These are phyloP conservation scores for Pristionchus fissidentatus DNA, from an alignment of 2,888 invertebrate genomes.

Conservation along the genomic window DNA sequence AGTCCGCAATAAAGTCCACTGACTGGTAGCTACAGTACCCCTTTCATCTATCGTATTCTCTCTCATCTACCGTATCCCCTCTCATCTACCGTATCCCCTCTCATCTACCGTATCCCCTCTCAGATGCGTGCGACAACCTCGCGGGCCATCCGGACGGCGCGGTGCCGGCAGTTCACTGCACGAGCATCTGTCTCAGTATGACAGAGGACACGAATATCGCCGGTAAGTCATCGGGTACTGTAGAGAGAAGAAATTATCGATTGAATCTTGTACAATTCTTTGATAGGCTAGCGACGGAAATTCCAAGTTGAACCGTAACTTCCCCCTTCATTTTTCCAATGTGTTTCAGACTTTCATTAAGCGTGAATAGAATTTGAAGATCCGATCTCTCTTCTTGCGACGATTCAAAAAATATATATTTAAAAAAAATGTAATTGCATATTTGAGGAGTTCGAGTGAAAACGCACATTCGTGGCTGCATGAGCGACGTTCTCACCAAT, in stretches of 20 bases:
- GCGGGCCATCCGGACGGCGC: conserved; percentile 51
- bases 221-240: conserved; percentile 66
- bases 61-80: no score
- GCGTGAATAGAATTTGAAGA: neutral
- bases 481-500: conserved; percentile 69
- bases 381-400: neutral
- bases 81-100: no score
- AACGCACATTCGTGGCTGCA: conserved; percentile 73
- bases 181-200: conserved; percentile 71
- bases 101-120: no score
- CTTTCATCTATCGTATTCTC: no score
- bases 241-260: no score
- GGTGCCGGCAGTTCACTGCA: conserved; percentile 68
- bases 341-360: neutral
- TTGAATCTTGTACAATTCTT: neutral
- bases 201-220: conserved; percentile 71
- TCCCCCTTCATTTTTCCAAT: neutral
- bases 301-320: neutral
- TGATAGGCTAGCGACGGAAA: neutral
- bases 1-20: no score
- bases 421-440: neutral
- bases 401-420: neutral
- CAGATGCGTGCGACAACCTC: conserved; percentile 51
- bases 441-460: conserved; percentile 69
- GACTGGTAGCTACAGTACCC: no score